Conservation (phyloP, 2,888 invertebrate species). For the Siphlonurus alternatus region DNA sequence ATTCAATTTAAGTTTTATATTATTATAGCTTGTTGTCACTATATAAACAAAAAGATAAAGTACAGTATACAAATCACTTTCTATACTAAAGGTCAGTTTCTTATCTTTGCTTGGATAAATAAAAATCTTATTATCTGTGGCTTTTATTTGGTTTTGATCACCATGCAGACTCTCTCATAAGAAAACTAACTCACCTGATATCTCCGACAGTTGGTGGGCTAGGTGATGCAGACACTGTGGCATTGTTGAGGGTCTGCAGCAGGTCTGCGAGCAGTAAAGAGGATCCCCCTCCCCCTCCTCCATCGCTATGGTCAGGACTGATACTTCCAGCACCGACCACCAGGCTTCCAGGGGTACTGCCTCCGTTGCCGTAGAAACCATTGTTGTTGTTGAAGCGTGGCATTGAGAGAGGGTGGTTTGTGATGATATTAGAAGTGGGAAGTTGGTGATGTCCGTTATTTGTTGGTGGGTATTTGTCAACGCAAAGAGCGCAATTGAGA, state of each 20-base stretch:
- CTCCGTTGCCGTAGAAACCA: background rate
- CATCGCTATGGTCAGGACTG: background rate
- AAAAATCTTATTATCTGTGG: too few species aligned
- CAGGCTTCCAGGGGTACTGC: background rate
- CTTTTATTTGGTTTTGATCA: background rate
- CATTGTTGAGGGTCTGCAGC: background rate
- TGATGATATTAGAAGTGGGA: background rate
- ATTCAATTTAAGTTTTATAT: too few species aligned
- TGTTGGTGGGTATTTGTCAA: background rate
- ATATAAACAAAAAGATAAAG: too few species aligned
- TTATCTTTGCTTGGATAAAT: too few species aligned
- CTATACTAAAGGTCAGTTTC: too few species aligned
- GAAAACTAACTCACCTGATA: background rate
- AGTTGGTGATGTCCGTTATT: background rate
- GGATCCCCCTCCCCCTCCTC: background rate
- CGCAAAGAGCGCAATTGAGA: background rate
- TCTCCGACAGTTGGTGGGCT: background rate
- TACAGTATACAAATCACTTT: too few species aligned
- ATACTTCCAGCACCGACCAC: background rate
- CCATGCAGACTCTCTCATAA: background rate
- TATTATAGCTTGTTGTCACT: too few species aligned
- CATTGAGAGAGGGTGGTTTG: background rate
- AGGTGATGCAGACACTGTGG: background rate
- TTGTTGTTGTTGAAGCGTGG: constrained; percentile 1
- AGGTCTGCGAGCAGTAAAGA: background rate